Conservation (phyloP, 2,113 vertebrate genomes). For the Prietella phreatophila region DNA sequence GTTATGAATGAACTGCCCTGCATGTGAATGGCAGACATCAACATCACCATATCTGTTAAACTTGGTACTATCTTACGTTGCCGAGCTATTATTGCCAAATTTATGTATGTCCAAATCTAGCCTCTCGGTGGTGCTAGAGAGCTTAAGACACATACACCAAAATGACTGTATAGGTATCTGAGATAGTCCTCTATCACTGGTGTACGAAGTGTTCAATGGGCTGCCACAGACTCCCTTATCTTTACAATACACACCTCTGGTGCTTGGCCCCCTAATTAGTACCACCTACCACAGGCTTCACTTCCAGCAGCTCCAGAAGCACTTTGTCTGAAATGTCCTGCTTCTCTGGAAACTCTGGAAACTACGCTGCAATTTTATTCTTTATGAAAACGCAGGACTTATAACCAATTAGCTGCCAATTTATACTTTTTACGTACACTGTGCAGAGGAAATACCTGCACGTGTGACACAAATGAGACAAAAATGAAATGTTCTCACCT, state of each 20-base stretch:
- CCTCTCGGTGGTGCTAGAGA: not conserved
- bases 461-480: not conserved
- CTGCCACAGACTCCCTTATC: not conserved
- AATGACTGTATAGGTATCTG: not conserved
- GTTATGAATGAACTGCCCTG: too few species aligned
- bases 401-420: not conserved
- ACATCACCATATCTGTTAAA: too few species aligned
- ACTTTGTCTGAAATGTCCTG: too few species aligned
- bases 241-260: not conserved
- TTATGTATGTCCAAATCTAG: not conserved
- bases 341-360: too few species aligned
- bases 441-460: not conserved
- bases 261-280: too few species aligned
- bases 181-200: not conserved
- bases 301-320: too few species aligned
- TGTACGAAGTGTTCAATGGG: not conserved
- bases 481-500: slow-evolving; percentile 58
- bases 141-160: not conserved
- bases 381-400: not conserved
- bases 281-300: not conserved
- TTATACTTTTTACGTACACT: not conserved
- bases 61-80: too few species aligned
- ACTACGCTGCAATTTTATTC: not conserved
- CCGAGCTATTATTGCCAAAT: too few species aligned
- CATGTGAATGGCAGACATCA: too few species aligned